Conservation (phyloP, 2,888 invertebrate species). For the Gerris lacustris region DNA sequence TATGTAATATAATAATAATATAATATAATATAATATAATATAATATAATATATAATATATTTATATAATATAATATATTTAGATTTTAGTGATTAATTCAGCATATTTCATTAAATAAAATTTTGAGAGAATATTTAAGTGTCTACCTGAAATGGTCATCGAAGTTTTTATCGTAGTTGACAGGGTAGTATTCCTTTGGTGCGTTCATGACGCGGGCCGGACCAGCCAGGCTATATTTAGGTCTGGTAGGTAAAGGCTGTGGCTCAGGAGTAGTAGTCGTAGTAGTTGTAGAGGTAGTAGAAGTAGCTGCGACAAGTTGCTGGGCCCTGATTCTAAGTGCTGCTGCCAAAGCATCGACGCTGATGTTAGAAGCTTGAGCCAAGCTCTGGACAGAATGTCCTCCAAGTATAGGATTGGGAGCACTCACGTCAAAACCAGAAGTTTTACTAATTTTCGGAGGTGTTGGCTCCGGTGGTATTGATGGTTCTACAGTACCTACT, state of each 20-base stretch:
- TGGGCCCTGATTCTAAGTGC: slow-evolving; percentile 43
- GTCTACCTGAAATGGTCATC: slow-evolving; percentile 51
- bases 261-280: slow-evolving; percentile 36
- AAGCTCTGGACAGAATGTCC: slow-evolving; percentile 43
- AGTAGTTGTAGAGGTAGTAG: slow-evolving; percentile 38
- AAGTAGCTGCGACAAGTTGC: slow-evolving; percentile 22
- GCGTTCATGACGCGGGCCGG: slow-evolving; percentile 70
- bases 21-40: too few relatives aligned
- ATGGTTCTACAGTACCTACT: not conserved
- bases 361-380: slow-evolving; percentile 62
- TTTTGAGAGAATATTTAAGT: too few relatives aligned
- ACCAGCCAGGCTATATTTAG: slow-evolving; percentile 34
- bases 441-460: slow-evolving; percentile 3
- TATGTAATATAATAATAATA: too few relatives aligned
- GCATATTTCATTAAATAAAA: too few relatives aligned
- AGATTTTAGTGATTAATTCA: too few relatives aligned
- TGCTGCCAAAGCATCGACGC: slow-evolving; percentile 62
- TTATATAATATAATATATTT: too few relatives aligned
- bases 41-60: too few relatives aligned
- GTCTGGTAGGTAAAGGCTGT: slow-evolving; percentile 30
- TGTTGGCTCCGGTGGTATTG: slow-evolving; percentile 5
- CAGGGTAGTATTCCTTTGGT: slow-evolving; percentile 76
- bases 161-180: slow-evolving; percentile 77
- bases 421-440: slow-evolving; percentile 22
- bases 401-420: slow-evolving; percentile 33